phyloP scores from a whole-genome alignment of 1,140 invertebrate species.

The Eurytemora carolleeae region DNA sequence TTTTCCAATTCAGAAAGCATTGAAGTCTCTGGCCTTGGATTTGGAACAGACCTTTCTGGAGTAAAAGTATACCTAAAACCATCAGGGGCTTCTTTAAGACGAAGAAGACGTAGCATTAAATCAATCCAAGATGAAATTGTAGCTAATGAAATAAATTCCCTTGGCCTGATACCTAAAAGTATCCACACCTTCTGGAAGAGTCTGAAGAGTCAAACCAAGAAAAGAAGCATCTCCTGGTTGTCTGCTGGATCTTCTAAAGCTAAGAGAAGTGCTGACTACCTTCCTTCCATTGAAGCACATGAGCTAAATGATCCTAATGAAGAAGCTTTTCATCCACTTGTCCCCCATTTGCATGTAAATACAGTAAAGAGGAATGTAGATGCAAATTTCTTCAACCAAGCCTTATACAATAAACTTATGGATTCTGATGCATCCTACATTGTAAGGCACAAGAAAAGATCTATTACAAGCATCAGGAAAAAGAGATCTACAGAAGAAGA shows the following conservation, averaged over 20 bases:
- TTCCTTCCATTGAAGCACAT: not conserved
- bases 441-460: conserved; percentile 1
- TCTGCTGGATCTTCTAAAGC: not conserved
- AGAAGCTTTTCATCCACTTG: not conserved
- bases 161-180: not conserved
- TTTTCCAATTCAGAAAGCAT: not conserved
- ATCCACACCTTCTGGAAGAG: not conserved
- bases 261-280: not conserved
- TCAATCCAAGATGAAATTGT: not conserved
- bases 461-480: not conserved
- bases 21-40: not conserved
- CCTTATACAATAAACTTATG: conserved; percentile 5
- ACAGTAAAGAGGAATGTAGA: not conserved
- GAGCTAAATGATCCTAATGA: not conserved
- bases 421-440: conserved; percentile 2
- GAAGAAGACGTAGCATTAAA: not conserved
- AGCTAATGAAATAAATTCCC: not conserved
- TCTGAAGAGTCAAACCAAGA: not conserved
- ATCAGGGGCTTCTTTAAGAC: not conserved
- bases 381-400: not conserved
- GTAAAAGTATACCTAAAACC: not conserved
- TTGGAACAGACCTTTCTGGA: not conserved
- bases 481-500: not conserved
- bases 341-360: not conserved
- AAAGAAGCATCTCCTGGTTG: not conserved